Evolutionary conservation across 2,797 vertebrate genomes (phyloP).

Genomic region (Vespertilio murinus): DNA sequence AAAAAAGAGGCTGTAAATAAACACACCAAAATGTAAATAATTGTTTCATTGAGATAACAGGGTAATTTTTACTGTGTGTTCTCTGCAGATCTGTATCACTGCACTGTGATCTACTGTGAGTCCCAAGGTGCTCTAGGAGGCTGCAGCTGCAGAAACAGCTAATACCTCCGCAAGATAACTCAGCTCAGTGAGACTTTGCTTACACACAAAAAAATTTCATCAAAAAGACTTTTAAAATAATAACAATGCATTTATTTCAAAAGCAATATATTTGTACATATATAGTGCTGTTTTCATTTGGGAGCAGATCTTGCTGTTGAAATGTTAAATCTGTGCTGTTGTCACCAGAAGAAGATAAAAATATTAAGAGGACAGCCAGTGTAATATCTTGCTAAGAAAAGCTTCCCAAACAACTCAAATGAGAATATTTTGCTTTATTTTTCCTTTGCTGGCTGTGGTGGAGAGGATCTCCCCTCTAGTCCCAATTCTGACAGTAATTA

Average conservation of each 20-base stretch:
- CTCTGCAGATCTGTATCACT: neutral
- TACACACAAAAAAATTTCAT: conserved; percentile 9
- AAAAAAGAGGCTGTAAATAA: neutral
- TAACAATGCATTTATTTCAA: neutral
- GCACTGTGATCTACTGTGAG: neutral
- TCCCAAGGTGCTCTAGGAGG: neutral
- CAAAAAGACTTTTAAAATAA: neutral
- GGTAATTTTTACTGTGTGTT: neutral
- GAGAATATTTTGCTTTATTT: neutral
- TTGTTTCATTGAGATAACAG: neutral
- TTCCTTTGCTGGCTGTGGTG: neutral
- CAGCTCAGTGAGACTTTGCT: neutral
- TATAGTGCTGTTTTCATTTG: conserved; percentile 3
- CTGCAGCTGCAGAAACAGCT: neutral
- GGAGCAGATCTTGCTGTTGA: conserved; percentile 42
- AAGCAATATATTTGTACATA: neutral
- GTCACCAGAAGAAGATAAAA: conserved; percentile 48
- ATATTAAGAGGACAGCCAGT: conserved; percentile 5
- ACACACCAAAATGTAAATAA: neutral
- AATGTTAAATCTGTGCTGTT: conserved; percentile 25
- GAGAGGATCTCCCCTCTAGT: neutral
- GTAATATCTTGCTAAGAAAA: neutral
- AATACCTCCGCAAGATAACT: neutral
- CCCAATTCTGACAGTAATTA: neutral
- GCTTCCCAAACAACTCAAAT: neutral